Percentiles rank a stretch among this genome's conserved stretches.
Conservation (phyloP, 1,140 invertebrate genomes). For the Octopus bimaculoides region DNA sequence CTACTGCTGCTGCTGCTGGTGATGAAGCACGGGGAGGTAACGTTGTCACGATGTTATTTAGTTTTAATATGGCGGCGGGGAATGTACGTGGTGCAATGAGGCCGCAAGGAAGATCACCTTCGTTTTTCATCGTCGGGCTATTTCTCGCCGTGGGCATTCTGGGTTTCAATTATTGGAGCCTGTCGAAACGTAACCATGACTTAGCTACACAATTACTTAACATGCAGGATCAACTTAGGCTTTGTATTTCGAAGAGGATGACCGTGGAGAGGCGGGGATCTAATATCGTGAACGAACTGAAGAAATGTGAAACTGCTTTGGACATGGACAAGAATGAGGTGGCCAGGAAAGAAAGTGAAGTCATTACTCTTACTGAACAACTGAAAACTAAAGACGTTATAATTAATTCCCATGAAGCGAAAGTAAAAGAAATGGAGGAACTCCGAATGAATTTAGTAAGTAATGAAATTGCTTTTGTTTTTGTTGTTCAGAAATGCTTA, state of each 20-base stretch:
- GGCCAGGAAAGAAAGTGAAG: slow-evolving; percentile 15
- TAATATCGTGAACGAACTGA: slow-evolving; percentile 21
- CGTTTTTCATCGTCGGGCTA: slow-evolving; percentile 34
- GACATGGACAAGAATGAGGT: slow-evolving; percentile 17
- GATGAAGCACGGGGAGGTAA: too few relatives aligned
- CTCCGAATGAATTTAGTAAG: neutral
- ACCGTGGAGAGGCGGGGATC: slow-evolving; percentile 27
- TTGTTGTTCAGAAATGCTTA: too few relatives aligned
- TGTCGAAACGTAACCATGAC: slow-evolving; percentile 28
- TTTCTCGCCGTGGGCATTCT: slow-evolving; percentile 31
- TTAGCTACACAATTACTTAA: slow-evolving; percentile 22
- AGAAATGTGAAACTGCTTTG: slow-evolving; percentile 21
- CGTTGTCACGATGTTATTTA: neutral
- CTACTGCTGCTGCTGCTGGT: too few relatives aligned
- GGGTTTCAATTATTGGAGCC: slow-evolving; percentile 35
- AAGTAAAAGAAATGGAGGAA: neutral
- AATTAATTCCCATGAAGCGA: neutral
- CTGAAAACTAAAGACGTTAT: neutral
- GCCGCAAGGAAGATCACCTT: slow-evolving; percentile 31
- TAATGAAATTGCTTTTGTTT: too few relatives aligned
- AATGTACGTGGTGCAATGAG: slow-evolving; percentile 34
- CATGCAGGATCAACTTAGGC: slow-evolving; percentile 25
- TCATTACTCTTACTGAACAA: neutral
- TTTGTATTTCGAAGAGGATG: slow-evolving; percentile 26
- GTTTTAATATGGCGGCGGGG: slow-evolving; percentile 23